Evolutionary conservation across 2,797 vertebrate species (phyloP), one percentile per base, ranked within the genome.

Genomic region (Hypotaenidia philippensis): DNA sequence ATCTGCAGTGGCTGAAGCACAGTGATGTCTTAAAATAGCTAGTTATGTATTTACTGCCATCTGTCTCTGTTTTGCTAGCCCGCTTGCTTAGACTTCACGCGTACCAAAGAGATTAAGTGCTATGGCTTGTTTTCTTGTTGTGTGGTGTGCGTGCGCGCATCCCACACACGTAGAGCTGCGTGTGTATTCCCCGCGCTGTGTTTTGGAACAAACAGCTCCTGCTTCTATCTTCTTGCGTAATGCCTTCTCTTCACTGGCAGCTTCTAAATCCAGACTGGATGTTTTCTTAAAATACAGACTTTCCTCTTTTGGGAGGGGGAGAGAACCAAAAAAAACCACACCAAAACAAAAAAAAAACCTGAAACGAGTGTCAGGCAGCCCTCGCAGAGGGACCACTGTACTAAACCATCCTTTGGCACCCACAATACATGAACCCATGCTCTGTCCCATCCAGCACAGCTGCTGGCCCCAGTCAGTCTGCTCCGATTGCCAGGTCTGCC

Each of bases 161-260:
- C 78, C 92, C 87, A 64, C 87, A 26, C 77, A 47, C 5, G 0
- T 8, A 31, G 66, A 65, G 55, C 59, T 50, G 53, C 1, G 3
- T 0, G 0, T 3, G 6, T 75, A 44, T 69, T 86, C 88, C 76
- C 55, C 0, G 0, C 0, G 0, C 59, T 29, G 56, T 25, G 26
- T n/a, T 95, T 70, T 50, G 75, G 80, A 90, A 59, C 59, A 88
- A 95, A 55, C 44, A 74, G 49, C 70, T 85, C 38, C 85, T 25
- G 47, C 0, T 0, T 0, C 4, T 41, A 41, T 17, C 64, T 77
- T 77, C 75, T 89, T 87, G 45, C 1, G 0, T n/a, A 91, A 89
- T 0, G 0, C 36, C 47, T 69, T 41, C 45, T 72, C 26, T 40
- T 72, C 10, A 2, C 36, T 56, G 50, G 60, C 20, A 60, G 26